Conservation (phyloP, 2,888 invertebrate species). For the Drosophila affinis region DNA sequence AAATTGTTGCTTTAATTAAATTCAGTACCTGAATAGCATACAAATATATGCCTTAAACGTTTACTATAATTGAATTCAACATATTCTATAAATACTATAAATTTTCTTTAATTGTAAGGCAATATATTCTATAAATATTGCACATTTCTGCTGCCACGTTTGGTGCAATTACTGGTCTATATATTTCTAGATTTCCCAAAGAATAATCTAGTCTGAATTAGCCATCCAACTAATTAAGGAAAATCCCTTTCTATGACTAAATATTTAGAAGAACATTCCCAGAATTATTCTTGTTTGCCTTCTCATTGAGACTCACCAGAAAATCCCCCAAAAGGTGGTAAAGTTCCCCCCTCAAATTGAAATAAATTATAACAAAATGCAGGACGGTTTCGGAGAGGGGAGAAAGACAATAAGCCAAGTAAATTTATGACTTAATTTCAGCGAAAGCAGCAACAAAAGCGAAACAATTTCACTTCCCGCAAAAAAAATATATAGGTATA, state of each 20-base stretch:
- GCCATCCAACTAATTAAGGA: not conserved
- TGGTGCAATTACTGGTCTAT: too few species aligned
- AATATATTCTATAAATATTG: too few species aligned
- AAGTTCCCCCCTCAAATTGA: conserved; percentile 20
- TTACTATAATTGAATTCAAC: too few species aligned
- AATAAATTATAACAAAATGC: conserved; percentile 6
- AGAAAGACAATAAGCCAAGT: conserved; percentile 18
- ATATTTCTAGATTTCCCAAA: too few species aligned
- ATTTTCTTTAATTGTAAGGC: too few species aligned
- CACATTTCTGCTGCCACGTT: too few species aligned
- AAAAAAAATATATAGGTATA: conserved; percentile 15
- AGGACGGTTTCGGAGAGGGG: not conserved
- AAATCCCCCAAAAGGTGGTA: conserved; percentile 26
- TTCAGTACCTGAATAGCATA: too few species aligned
- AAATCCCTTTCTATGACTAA: not conserved
- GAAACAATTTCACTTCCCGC: conserved; percentile 63
- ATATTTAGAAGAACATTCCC: not conserved
- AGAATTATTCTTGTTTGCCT: not conserved
- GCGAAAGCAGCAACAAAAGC: conserved; percentile 10
- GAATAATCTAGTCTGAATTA: too few species aligned
- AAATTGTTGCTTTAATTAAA: too few species aligned
- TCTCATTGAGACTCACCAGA: conserved; percentile 14
- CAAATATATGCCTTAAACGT: too few species aligned
- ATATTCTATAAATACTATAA: too few species aligned
- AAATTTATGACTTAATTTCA: conserved; percentile 28